A percentile compares a stretch with the other conserved stretches of the same genome.
Evolutionary conservation across 2,888 invertebrate species (phyloP).

Genomic region (Acleris emargana): DNA sequence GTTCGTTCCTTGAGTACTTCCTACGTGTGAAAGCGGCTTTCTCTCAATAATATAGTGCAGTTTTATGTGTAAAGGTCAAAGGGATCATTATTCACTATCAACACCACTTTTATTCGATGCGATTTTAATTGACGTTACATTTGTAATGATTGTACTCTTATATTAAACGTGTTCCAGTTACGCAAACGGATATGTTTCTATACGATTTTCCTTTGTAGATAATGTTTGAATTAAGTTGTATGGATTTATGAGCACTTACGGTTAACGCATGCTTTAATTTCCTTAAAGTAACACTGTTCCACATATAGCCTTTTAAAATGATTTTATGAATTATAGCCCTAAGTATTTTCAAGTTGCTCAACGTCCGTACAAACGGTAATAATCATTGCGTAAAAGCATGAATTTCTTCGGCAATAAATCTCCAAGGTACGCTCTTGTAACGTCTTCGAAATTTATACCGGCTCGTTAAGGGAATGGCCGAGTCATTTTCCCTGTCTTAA

Average conservation of each 20-base stretch:
- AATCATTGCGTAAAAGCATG: conserved; percentile 26
- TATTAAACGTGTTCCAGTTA: not conserved
- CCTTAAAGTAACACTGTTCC: conserved; percentile 7
- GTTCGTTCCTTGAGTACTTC: conserved; percentile 52
- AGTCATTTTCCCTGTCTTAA: conserved; percentile 22
- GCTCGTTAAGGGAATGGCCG: conserved; percentile 21
- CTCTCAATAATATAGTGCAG: conserved; percentile 58
- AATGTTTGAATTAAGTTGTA: not conserved
- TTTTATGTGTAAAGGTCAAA: conserved; percentile 57
- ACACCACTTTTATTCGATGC: conserved; percentile 9
- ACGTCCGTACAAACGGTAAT: conserved; percentile 13
- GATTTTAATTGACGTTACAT: not conserved
- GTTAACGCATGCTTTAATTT: no score
- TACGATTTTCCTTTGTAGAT: not conserved
- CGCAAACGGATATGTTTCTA: not conserved
- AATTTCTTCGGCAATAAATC: conserved; percentile 17
- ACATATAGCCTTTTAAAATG: conserved; percentile 8
- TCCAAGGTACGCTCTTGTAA: conserved; percentile 5
- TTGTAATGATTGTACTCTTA: not conserved
- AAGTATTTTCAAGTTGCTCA: conserved; percentile 16
- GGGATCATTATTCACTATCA: conserved; percentile 46
- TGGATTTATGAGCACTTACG: no score
- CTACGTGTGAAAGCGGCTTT: conserved; percentile 71
- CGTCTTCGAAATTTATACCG: conserved; percentile 19
- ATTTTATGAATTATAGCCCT: conserved; percentile 9